Conservation (phyloP, 2,113 vertebrate species). For the Chiloscyllium plagiosum region DNA sequence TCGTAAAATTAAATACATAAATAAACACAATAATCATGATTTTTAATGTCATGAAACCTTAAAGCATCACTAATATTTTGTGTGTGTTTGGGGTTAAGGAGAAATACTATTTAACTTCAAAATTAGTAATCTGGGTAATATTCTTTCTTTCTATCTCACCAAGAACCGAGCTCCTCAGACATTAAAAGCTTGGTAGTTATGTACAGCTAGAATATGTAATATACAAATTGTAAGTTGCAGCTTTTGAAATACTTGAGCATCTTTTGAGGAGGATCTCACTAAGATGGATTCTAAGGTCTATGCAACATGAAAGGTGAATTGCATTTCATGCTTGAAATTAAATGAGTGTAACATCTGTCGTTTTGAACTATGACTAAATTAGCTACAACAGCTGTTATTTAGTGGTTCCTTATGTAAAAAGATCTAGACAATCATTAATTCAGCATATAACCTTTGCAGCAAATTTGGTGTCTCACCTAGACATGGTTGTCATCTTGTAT, state of each 20-base stretch:
- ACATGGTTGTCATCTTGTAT: background rate
- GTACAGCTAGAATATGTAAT: background rate
- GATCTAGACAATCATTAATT: background rate
- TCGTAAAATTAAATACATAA: background rate
- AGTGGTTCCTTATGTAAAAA: background rate
- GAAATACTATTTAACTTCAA: background rate
- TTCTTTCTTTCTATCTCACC: background rate
- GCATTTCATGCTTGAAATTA: background rate
- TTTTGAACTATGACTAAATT: constrained; percentile 7
- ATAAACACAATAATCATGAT: background rate
- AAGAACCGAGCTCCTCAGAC: background rate
- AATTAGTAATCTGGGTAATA: background rate
- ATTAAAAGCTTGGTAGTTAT: background rate
- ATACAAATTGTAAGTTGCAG: background rate
- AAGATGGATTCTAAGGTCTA: background rate
- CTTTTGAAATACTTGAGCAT: background rate
- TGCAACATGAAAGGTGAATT: background rate
- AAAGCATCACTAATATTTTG: background rate
- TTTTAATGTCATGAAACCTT: background rate
- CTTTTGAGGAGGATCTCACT: background rate
- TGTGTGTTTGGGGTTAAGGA: too few relatives aligned
- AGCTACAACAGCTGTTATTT: constrained; percentile 8
- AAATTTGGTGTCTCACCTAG: background rate
- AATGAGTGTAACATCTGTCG: background rate
- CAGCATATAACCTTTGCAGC: background rate